Evolutionary conservation across 2,113 vertebrate species (phyloP).

Genomic region (Thomomys bottae): DNA sequence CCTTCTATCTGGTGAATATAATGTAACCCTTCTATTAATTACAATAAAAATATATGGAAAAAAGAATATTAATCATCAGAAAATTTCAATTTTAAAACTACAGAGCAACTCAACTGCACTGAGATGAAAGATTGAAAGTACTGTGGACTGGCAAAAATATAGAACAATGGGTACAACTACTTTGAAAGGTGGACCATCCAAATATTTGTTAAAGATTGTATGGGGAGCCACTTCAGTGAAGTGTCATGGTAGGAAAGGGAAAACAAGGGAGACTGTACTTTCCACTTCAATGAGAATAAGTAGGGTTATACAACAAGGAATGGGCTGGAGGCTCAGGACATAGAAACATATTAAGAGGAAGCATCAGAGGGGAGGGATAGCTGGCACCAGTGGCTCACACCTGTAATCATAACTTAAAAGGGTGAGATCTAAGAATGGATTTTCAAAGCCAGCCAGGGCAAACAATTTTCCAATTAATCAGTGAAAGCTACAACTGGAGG

Average conservation of each 20-base stretch:
- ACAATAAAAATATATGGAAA: too few relatives aligned
- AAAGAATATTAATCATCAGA: too few relatives aligned
- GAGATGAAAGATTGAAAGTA: neutral
- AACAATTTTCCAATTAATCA: too few relatives aligned
- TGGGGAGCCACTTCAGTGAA: neutral
- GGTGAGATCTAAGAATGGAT: too few relatives aligned
- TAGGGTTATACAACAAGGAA: neutral
- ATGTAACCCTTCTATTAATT: too few relatives aligned
- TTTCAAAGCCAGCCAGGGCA: too few relatives aligned
- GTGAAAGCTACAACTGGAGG: too few relatives aligned
- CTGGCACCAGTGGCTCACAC: too few relatives aligned
- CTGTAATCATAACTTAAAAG: too few relatives aligned
- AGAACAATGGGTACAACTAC: neutral
- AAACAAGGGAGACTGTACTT: neutral
- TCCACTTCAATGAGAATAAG: too few relatives aligned
- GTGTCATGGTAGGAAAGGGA: neutral
- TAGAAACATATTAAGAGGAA: neutral
- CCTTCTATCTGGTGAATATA: too few relatives aligned
- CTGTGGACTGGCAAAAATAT: neutral
- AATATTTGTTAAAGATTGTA: neutral
- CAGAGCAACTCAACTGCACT: neutral
- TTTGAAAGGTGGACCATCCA: neutral
- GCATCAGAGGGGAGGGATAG: neutral
- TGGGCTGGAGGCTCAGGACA: neutral
- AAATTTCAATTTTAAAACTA: constrained; percentile 34